Evolutionary conservation across 64 coral and sea anemone genomes (phyloP).

Genomic region (Trachythela sp.): DNA sequence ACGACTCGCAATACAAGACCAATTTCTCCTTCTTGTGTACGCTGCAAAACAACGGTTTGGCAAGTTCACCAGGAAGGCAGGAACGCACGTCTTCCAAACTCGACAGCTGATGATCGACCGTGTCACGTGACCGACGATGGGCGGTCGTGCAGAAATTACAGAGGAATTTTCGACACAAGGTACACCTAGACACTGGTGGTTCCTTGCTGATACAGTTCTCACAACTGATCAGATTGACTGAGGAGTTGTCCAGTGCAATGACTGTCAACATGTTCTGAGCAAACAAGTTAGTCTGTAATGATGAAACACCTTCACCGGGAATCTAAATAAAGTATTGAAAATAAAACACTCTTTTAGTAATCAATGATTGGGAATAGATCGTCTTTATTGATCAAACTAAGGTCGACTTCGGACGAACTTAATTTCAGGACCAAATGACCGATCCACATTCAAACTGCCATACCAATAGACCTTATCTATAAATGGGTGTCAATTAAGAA

Average conservation of each 20-base stretch:
- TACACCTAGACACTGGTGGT: not conserved
- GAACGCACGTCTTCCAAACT: slow-evolving; percentile 28
- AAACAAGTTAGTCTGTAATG: slow-evolving; percentile 30
- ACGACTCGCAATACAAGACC: slow-evolving; percentile 34
- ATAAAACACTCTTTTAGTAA: too few species aligned
- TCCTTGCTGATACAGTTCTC: slow-evolving; percentile 30
- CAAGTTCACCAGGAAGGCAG: slow-evolving; percentile 4
- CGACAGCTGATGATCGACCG: slow-evolving; percentile 18
- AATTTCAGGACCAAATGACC: too few species aligned
- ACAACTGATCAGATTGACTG: not conserved
- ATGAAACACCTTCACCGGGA: not conserved
- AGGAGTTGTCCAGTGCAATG: slow-evolving; percentile 24
- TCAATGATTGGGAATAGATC: too few species aligned
- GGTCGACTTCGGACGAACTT: too few species aligned
- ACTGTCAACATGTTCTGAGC: slow-evolving; percentile 30
- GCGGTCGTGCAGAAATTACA: slow-evolving; percentile 22
- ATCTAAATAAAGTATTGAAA: not conserved
- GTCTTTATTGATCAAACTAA: too few species aligned
- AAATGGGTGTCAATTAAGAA: too few species aligned
- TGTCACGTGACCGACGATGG: slow-evolving; percentile 27
- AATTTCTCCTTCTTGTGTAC: slow-evolving; percentile 10
- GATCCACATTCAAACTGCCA: too few species aligned
- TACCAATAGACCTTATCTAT: too few species aligned
- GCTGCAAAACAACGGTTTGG: slow-evolving; percentile 16
- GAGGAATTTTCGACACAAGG: slow-evolving; percentile 23